Percentiles rank a stretch among this genome's conserved stretches.
Evolutionary conservation across 1,140 invertebrate species (phyloP).

Genomic region (Euwallacea fornicatus): DNA sequence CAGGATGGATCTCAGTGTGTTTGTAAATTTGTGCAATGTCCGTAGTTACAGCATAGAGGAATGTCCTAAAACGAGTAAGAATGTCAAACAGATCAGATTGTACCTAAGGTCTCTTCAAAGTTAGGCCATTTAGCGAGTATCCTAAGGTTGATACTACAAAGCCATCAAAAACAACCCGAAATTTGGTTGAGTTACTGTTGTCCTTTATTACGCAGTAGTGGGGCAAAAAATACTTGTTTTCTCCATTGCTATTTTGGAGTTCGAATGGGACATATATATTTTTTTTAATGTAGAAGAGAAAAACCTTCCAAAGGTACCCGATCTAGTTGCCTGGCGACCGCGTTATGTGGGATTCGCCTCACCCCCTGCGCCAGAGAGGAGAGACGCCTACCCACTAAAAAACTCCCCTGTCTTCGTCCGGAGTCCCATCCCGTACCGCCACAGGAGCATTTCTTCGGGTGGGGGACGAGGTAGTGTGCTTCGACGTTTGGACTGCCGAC

Average conservation of each 20-base stretch:
- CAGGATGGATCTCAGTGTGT: slow-evolving; percentile 46
- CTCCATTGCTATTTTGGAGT: slow-evolving; percentile 7
- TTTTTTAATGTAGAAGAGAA: no score
- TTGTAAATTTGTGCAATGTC: slow-evolving; percentile 55
- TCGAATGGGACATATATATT: slow-evolving; percentile 11
- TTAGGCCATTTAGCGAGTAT: slow-evolving; percentile 42
- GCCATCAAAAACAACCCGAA: slow-evolving; percentile 40
- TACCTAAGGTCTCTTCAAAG: slow-evolving; percentile 43
- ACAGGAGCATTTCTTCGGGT: no score
- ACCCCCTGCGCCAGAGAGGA: no score
- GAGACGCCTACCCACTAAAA: no score
- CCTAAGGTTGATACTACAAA: slow-evolving; percentile 38
- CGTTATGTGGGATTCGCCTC: no score
- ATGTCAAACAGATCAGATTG: slow-evolving; percentile 46
- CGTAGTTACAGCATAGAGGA: slow-evolving; percentile 42
- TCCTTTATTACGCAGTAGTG: slow-evolving; percentile 12
- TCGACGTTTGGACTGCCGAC: no score
- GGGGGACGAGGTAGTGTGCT: no score
- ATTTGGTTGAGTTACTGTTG: slow-evolving; percentile 34
- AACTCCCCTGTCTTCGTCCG: no score
- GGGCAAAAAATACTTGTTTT: slow-evolving; percentile 17
- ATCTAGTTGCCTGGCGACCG: no score
- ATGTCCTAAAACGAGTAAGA: slow-evolving; percentile 47
- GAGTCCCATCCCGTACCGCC: no score
- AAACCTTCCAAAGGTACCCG: no score